phyloP scores from a whole-genome alignment of 2,888 invertebrate genomes.

The Calameuta idolon region DNA sequence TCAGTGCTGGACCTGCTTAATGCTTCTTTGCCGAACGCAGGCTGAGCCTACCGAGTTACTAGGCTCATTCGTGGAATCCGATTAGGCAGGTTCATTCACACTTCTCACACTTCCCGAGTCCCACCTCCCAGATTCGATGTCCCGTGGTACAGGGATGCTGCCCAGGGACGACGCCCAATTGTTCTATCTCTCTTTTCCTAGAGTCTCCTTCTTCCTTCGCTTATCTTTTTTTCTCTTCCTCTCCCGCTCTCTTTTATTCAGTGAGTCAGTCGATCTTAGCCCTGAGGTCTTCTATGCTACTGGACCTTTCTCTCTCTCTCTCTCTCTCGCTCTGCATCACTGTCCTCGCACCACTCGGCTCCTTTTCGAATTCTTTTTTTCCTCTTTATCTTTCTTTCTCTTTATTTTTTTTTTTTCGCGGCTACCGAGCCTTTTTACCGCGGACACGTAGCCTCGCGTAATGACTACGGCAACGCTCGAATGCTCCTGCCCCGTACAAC shows the following conservation, averaged over 20 bases:
- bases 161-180: not conserved
- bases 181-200: not conserved
- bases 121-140: not conserved
- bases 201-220: not conserved
- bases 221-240: not conserved
- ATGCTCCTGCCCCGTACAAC: slow-evolving; percentile 41
- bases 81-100: slow-evolving; percentile 24
- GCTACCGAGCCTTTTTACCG: slow-evolving; percentile 52
- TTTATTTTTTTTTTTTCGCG: slow-evolving; percentile 36
- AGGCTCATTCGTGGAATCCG: slow-evolving; percentile 19
- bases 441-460: slow-evolving; percentile 52
- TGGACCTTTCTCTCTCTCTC: slow-evolving; percentile 4
- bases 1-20: not conserved
- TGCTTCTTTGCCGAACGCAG: not conserved
- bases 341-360: slow-evolving; percentile 21
- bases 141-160: not conserved
- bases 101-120: slow-evolving; percentile 9
- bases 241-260: slow-evolving; percentile 8
- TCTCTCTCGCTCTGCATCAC: not conserved
- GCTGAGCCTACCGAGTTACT: not conserved
- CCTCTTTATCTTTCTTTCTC: slow-evolving; percentile 2
- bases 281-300: not conserved
- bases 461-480: slow-evolving; percentile 51
- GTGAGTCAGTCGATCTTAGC: not conserved
- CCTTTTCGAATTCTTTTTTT: slow-evolving; percentile 6